Conservation (phyloP, 2,113 vertebrate species). For the Pomatostomus ruficeps region DNA sequence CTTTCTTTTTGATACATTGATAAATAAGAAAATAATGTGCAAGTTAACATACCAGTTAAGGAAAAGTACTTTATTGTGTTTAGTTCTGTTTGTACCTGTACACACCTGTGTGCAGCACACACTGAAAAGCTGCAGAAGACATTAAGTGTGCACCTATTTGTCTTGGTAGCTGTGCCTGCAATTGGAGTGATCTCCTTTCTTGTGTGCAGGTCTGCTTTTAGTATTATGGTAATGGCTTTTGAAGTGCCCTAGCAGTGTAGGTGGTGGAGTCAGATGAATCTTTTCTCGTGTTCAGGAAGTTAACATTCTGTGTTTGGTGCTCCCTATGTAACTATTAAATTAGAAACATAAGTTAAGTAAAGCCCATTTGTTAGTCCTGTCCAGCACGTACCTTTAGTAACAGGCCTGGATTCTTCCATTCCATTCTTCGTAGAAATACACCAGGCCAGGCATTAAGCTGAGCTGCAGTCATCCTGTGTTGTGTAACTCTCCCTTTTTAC, state of each 20-base stretch:
- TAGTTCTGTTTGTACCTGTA: background rate
- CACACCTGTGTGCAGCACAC: background rate
- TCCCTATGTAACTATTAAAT: background rate
- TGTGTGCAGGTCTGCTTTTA: background rate
- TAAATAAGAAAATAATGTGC: background rate
- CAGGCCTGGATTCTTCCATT: background rate
- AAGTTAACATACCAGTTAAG: background rate
- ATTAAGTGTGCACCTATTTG: background rate
- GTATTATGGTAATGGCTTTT: background rate
- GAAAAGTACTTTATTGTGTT: background rate
- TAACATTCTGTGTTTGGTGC: background rate
- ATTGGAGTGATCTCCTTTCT: background rate
- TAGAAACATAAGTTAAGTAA: background rate
- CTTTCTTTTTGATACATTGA: background rate
- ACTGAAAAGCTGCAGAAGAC: background rate
- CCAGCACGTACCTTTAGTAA: background rate
- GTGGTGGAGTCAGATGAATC: background rate
- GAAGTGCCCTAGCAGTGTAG: background rate
- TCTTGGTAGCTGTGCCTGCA: background rate
- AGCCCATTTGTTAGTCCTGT: background rate
- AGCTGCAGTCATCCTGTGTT: background rate
- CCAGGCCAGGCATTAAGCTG: background rate
- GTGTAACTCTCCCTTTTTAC: background rate
- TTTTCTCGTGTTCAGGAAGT: background rate
- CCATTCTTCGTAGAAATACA: background rate